These are phyloP conservation scores for Zosterops borbonicus DNA, from an alignment of 2,113 vertebrate genomes.

Conservation along the genomic window DNA sequence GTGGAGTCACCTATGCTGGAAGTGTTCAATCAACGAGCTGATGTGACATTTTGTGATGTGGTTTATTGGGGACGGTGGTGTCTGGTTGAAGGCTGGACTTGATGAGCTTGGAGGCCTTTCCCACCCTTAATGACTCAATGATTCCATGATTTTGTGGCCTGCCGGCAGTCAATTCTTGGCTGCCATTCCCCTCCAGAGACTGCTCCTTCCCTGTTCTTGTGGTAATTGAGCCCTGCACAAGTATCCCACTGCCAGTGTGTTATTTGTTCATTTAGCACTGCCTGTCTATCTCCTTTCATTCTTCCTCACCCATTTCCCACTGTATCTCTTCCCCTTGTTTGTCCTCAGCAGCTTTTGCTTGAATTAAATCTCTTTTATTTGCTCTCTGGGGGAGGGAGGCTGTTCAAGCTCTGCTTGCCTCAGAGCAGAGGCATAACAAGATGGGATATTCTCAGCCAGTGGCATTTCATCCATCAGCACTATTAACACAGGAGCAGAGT, in stretches of 20 bases:
- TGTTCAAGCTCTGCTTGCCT: neutral
- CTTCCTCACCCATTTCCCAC: neutral
- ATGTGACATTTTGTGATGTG: accelerated
- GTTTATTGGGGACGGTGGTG: neutral
- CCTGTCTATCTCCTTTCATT: neutral
- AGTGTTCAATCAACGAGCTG: neutral
- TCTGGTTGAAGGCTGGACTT: too few relatives aligned
- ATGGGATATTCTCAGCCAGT: neutral
- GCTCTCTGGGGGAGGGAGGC: neutral
- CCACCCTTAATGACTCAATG: neutral
- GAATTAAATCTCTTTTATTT: conserved; percentile 62
- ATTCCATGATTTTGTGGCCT: neutral
- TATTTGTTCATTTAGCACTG: neutral
- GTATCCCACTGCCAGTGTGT: neutral
- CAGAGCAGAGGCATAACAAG: conserved; percentile 37
- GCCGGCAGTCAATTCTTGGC: neutral
- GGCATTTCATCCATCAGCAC: conserved; percentile 3
- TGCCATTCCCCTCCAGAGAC: neutral
- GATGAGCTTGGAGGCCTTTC: neutral
- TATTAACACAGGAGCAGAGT: neutral
- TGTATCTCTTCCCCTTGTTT: conserved; percentile 36
- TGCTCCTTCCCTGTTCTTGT: neutral
- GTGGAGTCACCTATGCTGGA: neutral
- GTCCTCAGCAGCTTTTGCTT: conserved; percentile 25
- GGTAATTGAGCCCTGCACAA: neutral